phyloP scores from a whole-genome alignment of 2,888 invertebrate species.

The Halictus quadricinctus region DNA sequence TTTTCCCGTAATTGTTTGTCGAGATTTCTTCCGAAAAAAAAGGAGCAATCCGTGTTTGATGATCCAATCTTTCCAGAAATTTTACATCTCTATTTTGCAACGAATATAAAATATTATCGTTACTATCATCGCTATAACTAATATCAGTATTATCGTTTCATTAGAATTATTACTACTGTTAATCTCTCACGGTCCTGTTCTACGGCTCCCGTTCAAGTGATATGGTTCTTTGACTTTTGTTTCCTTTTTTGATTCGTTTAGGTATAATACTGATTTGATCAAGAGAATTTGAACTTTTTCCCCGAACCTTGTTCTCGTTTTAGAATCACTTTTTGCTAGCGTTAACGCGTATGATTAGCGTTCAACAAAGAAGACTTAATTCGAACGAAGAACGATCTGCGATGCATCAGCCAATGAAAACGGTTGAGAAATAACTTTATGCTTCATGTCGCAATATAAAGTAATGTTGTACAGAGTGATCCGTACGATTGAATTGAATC shows the following conservation, averaged over 20 bases:
- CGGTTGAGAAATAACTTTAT: neutral
- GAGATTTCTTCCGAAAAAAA: neutral
- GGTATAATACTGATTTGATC: conserved; percentile 78
- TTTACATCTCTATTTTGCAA: conserved; percentile 58
- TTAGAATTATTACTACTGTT: conserved; percentile 60
- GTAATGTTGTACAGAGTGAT: neutral
- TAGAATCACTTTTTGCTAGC: neutral
- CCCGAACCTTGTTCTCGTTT: conserved; percentile 42
- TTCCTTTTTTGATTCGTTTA: conserved; percentile 70
- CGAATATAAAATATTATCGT: conserved; percentile 42
- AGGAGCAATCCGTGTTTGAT: neutral
- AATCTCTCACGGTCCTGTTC: conserved; percentile 62
- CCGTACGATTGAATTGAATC: neutral
- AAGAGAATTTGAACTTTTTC: conserved; percentile 70
- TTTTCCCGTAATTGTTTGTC: neutral
- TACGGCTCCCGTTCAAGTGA: conserved; percentile 68
- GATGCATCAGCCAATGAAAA: conserved; percentile 14
- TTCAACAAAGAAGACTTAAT: conserved; percentile 54
- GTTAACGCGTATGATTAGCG: conserved; percentile 41
- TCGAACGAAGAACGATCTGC: neutral
- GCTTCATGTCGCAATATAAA: neutral
- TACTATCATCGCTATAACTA: conserved; percentile 46
- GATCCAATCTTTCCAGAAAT: conserved; percentile 51
- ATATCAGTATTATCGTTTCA: conserved; percentile 59
- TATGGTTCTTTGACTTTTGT: conserved; percentile 73